These are phyloP conservation scores for Limnephilus marmoratus DNA, from an alignment of 2,888 invertebrate genomes.

Conservation along the genomic window DNA sequence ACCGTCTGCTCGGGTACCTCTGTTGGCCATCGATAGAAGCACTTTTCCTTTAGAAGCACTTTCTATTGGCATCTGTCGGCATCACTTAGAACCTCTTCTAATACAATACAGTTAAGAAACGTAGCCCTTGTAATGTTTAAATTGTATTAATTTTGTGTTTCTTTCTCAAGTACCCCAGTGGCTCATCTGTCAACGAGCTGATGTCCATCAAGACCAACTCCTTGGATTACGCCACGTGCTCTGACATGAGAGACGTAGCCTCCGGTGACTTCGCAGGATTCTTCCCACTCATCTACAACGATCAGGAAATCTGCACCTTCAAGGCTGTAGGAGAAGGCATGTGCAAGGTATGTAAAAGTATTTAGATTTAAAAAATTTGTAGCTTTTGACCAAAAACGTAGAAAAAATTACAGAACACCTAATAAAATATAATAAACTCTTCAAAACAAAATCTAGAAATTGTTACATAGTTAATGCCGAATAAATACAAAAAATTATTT, in stretches of 20 bases:
- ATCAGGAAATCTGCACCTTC: constrained; percentile 55
- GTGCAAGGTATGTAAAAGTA: constrained; percentile 49
- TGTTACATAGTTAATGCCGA: too few relatives aligned
- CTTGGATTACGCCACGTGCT: constrained; percentile 48
- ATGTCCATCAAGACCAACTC: constrained; percentile 48
- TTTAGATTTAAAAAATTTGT: too few relatives aligned
- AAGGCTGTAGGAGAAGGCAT: constrained; percentile 56
- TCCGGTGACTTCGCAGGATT: constrained; percentile 34
- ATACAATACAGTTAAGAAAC: background rate
- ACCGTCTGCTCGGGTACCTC: too few relatives aligned
- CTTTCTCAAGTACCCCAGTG: constrained; percentile 54
- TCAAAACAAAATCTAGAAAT: too few relatives aligned
- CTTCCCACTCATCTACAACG: constrained; percentile 53
- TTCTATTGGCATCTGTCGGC: too few relatives aligned
- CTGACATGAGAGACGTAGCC: constrained; percentile 45
- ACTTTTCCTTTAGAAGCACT: too few relatives aligned
- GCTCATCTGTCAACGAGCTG: constrained; percentile 34
- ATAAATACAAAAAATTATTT: too few relatives aligned
- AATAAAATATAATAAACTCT: too few relatives aligned
- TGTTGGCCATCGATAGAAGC: too few relatives aligned
- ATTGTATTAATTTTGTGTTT: background rate
- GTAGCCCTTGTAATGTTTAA: background rate
- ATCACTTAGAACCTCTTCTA: too few relatives aligned
- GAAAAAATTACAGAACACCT: too few relatives aligned
- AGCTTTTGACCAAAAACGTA: too few relatives aligned